Evolutionary conservation across 2,888 invertebrate genomes (phyloP).

Genomic region (Meiosimyza decipiens): DNA sequence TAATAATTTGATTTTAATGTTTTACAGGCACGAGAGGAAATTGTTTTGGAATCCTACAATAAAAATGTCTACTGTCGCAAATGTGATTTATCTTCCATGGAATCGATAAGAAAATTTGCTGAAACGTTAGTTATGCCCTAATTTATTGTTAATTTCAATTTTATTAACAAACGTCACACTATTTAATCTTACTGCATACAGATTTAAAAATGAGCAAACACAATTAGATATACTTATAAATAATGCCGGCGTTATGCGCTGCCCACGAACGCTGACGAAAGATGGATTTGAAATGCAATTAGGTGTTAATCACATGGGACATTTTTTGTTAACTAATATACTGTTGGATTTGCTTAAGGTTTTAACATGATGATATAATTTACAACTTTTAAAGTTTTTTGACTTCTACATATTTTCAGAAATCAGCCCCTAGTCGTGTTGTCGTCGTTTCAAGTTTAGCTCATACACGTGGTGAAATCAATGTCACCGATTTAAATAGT

Average conservation of each 20-base stretch:
- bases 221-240: conserved; percentile 76
- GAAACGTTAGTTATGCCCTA: conserved; percentile 65
- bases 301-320: conserved; percentile 76
- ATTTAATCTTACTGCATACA: conserved; percentile 59
- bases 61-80: conserved; percentile 75
- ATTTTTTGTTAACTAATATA: conserved; percentile 72
- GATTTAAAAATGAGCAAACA: conserved; percentile 66
- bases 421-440: conserved; percentile 71
- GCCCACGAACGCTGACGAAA: conserved; percentile 71
- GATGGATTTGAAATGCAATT: conserved; percentile 77
- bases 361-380: background rate
- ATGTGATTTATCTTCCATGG: conserved; percentile 69
- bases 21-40: conserved; percentile 72
- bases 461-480: conserved; percentile 68
- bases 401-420: conserved; percentile 45
- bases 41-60: conserved; percentile 79
- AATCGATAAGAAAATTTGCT: conserved; percentile 73
- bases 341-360: conserved; percentile 71
- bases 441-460: conserved; percentile 73
- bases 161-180: too few relatives aligned
- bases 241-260: conserved; percentile 79
- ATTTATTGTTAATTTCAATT: conserved; percentile 68
- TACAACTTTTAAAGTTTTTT: conserved; percentile 53
- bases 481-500: conserved; percentile 75
- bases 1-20: background rate